Conservation (phyloP, 2,797 vertebrate genomes). For the Acanthurus tractus region DNA sequence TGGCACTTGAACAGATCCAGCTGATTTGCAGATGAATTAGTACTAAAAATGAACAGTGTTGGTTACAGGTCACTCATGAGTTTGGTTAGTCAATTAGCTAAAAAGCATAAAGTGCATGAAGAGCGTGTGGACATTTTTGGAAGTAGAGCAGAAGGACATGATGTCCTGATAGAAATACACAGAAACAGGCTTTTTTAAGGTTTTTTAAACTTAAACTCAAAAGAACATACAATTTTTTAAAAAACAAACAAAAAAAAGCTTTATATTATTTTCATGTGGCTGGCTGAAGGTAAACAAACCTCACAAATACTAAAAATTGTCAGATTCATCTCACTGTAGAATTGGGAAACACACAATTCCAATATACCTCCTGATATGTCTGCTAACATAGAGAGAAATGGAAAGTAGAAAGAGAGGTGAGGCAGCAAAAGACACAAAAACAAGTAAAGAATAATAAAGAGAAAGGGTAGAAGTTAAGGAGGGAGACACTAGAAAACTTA, state of each 20-base stretch:
- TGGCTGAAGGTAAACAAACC: too few relatives aligned
- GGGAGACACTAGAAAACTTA: neutral
- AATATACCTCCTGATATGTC: too few relatives aligned
- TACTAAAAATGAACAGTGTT: slow-evolving; percentile 8
- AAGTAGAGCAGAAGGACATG: slow-evolving; percentile 12
- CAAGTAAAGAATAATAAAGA: neutral
- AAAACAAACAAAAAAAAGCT: neutral
- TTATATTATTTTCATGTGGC: neutral
- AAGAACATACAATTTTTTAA: neutral
- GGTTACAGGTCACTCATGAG: neutral
- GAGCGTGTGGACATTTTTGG: neutral
- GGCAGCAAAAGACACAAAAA: too few relatives aligned
- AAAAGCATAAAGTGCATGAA: neutral
- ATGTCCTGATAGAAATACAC: neutral
- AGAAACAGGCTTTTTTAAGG: too few relatives aligned
- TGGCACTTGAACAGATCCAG: slow-evolving; percentile 1
- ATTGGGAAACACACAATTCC: too few relatives aligned
- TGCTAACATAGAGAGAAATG: neutral
- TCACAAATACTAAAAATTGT: too few relatives aligned
- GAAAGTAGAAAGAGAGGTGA: neutral
- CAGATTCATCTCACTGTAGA: too few relatives aligned
- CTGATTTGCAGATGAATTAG: neutral
- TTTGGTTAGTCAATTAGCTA: slow-evolving; percentile 1
- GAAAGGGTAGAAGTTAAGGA: too few relatives aligned
- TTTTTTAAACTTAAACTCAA: neutral